phyloP scores from a whole-genome alignment of 2,888 invertebrate species.

The Eumacrocentrus americanus region DNA sequence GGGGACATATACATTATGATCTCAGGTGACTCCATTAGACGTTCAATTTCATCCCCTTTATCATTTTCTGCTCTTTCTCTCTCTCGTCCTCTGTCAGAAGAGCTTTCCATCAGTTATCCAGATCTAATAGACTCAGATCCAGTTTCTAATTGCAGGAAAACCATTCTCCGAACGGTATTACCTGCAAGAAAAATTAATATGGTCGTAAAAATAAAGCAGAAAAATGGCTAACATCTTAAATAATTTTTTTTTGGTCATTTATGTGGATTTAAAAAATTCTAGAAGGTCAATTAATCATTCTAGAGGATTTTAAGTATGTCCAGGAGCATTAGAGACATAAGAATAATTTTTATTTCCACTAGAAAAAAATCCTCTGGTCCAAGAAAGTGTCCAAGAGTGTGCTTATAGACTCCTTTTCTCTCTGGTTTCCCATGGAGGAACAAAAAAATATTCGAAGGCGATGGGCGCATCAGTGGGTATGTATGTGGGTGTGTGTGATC shows the following conservation, averaged over 20 bases:
- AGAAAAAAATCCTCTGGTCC: background rate
- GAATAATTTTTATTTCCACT: no score
- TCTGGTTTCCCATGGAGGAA: constrained; percentile 21
- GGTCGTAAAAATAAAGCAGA: no score
- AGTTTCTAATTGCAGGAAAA: no score
- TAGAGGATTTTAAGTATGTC: constrained; percentile 30
- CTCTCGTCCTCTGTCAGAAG: constrained; percentile 26
- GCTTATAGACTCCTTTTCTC: constrained; percentile 36
- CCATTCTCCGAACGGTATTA: no score
- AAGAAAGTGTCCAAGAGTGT: no score
- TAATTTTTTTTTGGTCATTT: background rate
- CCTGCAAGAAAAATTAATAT: no score
- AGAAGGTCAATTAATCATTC: background rate
- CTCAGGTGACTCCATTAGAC: constrained; percentile 50
- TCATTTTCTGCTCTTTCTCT: constrained; percentile 12
- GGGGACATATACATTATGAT: constrained; percentile 45
- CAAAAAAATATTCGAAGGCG: background rate
- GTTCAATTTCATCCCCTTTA: constrained; percentile 25
- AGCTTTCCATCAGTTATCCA: no score
- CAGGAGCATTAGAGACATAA: no score
- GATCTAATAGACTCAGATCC: no score
- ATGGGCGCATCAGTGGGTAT: background rate
- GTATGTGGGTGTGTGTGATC: background rate
- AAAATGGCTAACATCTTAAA: no score
- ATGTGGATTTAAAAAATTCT: background rate